Evolutionary conservation across 2,113 vertebrate species (phyloP), one percentile per base, ranked within the genome.

Genomic region (Tetrax tetrax): DNA sequence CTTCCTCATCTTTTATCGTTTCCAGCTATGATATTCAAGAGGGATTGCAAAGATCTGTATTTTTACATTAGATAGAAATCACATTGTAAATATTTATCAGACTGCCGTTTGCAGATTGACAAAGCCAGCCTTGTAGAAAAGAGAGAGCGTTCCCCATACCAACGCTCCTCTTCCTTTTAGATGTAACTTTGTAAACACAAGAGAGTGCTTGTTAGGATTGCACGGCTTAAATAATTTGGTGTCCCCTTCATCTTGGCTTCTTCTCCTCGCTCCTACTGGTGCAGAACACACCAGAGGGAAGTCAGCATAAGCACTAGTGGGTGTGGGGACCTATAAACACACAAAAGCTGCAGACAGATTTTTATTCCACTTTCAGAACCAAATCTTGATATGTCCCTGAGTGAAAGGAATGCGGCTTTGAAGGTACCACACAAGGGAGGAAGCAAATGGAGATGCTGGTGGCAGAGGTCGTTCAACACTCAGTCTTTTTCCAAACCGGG

Each of bases 1-100:
- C 83, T 93, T 87, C 53, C 75, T 88, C 47, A 24, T 77, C 79
- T 74, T 88, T 88, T 90, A 83, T 88, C 5, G 21, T 64, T 93
- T 76, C 51, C 53, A 41, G 82, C 57, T 61, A 56, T 0, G 4
- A n/a, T 74, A 61, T 50, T 88, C 66, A n/a, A 93, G 38, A 91
- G 57, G 23, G 22, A 86, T 47, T 27, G 27, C 56, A 83, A 37
- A 56, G 88, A 77, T 57, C 79, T 83, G 66, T 57, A 57, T 88
- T 86, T 93, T 85, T 31, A 13, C 28, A 20, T 61, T 79, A 15
- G n/a, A 25, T 3, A 80, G 82, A 82, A 84, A 43, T 45, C 82
- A 15, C 50, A 50, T 4, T 25, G 70, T 69, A 93, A 72, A 88
- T 83, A 72, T 80, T 88, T 76, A 59, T 90, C 79, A 69, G 53